phyloP scores from a whole-genome alignment of 1,140 invertebrate genomes.

The Carcinoscorpius rotundicauda region DNA sequence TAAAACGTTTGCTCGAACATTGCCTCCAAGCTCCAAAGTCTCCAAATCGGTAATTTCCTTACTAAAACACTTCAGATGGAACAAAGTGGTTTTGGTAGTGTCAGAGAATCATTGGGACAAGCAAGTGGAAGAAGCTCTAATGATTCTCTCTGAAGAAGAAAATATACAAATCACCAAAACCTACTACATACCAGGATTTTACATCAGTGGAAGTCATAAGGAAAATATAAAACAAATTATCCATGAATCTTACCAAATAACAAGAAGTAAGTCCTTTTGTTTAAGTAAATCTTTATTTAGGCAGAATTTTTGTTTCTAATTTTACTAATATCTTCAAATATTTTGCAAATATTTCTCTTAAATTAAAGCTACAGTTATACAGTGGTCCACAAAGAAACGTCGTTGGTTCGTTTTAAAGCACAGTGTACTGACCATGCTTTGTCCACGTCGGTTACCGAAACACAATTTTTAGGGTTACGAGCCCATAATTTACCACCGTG shows the following conservation, averaged over 20 bases:
- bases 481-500: too few species aligned
- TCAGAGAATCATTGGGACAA: constrained; percentile 48
- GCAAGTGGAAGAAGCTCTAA: constrained; percentile 53
- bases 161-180: constrained; percentile 49
- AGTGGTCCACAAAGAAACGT: too few species aligned
- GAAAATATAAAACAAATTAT: constrained; percentile 19
- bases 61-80: constrained; percentile 55
- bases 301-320: too few species aligned
- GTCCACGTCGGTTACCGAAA: too few species aligned
- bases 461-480: too few species aligned
- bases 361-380: too few species aligned
- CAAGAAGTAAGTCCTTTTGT: constrained; percentile 16
- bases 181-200: constrained; percentile 25
- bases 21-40: constrained; percentile 64
- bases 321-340: too few species aligned
- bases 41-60: constrained; percentile 47
- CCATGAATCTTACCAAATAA: constrained; percentile 19
- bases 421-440: too few species aligned
- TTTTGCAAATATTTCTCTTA: too few species aligned
- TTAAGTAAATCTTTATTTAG: too few species aligned
- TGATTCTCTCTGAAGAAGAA: constrained; percentile 40
- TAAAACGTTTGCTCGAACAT: constrained; percentile 69
- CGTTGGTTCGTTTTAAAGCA: too few species aligned
- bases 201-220: constrained; percentile 18
- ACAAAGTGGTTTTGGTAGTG: constrained; percentile 48